Conservation (phyloP, 2,888 invertebrate species). For the Drosophila ezoana region DNA sequence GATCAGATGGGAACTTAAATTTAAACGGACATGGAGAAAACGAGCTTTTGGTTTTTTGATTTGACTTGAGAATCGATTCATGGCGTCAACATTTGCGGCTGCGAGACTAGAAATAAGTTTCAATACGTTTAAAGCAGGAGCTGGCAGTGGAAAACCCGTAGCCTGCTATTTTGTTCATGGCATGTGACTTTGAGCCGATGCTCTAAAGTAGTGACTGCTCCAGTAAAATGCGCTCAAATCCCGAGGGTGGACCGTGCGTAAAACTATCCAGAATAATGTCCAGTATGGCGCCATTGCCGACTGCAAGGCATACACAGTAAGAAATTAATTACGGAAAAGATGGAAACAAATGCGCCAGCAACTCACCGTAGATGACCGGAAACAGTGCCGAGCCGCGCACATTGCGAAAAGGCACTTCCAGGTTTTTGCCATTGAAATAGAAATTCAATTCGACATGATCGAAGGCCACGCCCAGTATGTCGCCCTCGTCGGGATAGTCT, state of each 20-base stretch:
- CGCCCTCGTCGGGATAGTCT: slow-evolving; percentile 93
- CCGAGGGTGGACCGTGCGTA: slow-evolving; percentile 92
- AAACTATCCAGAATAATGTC: slow-evolving; percentile 97
- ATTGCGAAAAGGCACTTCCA: slow-evolving; percentile 94
- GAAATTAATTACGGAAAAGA: not conserved
- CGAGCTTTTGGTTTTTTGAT: not conserved
- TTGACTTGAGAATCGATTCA: slow-evolving; percentile 12
- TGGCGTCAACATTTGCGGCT: slow-evolving; percentile 6
- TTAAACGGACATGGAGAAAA: not conserved
- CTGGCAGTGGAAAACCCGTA: not conserved
- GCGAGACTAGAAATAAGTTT: slow-evolving; percentile 59
- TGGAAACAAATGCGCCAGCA: not conserved
- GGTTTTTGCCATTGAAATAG: slow-evolving; percentile 95
- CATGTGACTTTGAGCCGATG: not conserved
- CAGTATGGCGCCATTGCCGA: slow-evolving; percentile 98
- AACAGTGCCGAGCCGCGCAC: slow-evolving; percentile 94
- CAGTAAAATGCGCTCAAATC: slow-evolving; percentile 97
- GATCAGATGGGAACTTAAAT: not conserved
- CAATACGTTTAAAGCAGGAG: slow-evolving; percentile 43
- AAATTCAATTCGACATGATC: slow-evolving; percentile 98
- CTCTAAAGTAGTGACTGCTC: slow-evolving; percentile 97
- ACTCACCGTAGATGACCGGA: slow-evolving; percentile 96
- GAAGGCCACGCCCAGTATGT: slow-evolving; percentile 93
- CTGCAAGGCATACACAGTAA: slow-evolving; percentile 86
- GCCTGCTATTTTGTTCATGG: slow-evolving; percentile 37